phyloP scores from a whole-genome alignment of 2,113 vertebrate genomes.

The Oreochromis niloticus region DNA sequence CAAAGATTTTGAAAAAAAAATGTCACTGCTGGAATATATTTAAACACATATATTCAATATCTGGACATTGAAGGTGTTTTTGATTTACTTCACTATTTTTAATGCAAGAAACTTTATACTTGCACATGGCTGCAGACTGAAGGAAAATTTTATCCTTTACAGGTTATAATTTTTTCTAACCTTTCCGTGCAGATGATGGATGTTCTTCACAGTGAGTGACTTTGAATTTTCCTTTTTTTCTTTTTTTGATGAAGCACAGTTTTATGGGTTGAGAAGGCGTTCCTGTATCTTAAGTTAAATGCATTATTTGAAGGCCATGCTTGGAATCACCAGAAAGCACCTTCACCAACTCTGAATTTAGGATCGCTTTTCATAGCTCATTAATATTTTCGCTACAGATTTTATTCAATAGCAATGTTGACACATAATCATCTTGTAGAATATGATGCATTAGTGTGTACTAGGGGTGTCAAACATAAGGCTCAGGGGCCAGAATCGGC shows the following conservation, averaged over 20 bases:
- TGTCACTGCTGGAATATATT: neutral
- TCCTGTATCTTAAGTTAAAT: neutral
- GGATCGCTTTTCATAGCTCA: neutral
- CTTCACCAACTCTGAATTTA: neutral
- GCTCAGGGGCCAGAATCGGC: neutral
- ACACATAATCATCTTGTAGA: neutral
- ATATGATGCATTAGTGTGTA: neutral
- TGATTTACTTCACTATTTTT: neutral
- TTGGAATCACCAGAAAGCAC: neutral
- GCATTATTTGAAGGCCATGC: neutral
- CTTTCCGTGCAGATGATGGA: neutral
- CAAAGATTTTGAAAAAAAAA: neutral
- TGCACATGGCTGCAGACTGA: neutral
- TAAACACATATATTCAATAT: neutral
- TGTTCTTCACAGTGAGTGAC: neutral
- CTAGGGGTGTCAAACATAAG: neutral
- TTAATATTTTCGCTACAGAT: neutral
- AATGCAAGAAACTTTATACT: neutral
- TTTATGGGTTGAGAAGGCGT: neutral
- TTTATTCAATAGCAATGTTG: neutral
- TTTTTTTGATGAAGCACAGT: neutral
- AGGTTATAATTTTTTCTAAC: neutral
- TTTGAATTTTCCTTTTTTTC: neutral
- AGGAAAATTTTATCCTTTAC: neutral
- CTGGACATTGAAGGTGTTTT: neutral